Conservation (phyloP, 2,888 invertebrate genomes). For the Iphiclides podalirius region DNA sequence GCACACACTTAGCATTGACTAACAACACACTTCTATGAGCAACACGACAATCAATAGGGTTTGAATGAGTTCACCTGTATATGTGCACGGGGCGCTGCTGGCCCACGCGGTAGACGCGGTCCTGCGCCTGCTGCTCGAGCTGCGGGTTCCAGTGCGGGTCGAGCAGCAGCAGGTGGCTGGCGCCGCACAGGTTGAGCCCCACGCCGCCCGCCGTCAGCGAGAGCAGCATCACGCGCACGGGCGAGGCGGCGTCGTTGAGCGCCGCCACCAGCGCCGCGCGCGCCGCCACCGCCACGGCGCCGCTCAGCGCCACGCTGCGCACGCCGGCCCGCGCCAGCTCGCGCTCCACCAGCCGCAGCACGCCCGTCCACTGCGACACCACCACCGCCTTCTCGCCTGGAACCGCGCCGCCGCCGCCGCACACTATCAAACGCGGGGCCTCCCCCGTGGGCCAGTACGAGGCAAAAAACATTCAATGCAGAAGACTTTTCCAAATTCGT, state of each 20-base stretch:
- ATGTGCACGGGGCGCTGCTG: slow-evolving; percentile 90
- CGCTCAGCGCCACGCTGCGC: slow-evolving; percentile 85
- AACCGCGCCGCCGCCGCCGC: slow-evolving; percentile 24
- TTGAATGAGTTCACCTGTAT: slow-evolving; percentile 91
- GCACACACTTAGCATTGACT: no score
- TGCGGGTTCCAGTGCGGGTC: slow-evolving; percentile 99
- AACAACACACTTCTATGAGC: no score
- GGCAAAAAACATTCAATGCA: no score
- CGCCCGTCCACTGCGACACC: slow-evolving; percentile 96
- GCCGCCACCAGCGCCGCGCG: slow-evolving; percentile 84
- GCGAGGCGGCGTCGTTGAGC: slow-evolving; percentile 83
- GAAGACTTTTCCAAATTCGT: no score
- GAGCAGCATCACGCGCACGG: slow-evolving; percentile 86
- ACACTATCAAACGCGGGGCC: no score
- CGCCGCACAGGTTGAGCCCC: slow-evolving; percentile 95
- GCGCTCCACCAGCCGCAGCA: slow-evolving; percentile 85
- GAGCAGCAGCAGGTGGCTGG: slow-evolving; percentile 92
- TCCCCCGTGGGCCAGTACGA: no score
- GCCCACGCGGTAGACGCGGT: slow-evolving; percentile 95
- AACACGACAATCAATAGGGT: no score
- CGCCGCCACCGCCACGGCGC: slow-evolving; percentile 85
- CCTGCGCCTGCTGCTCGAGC: slow-evolving; percentile 95
- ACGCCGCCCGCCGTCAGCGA: slow-evolving; percentile 97
- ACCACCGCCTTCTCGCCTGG: slow-evolving; percentile 87
- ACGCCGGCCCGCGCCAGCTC: slow-evolving; percentile 80